phyloP scores from a whole-genome alignment of 2,113 vertebrate species.

The Gila orcuttii region DNA sequence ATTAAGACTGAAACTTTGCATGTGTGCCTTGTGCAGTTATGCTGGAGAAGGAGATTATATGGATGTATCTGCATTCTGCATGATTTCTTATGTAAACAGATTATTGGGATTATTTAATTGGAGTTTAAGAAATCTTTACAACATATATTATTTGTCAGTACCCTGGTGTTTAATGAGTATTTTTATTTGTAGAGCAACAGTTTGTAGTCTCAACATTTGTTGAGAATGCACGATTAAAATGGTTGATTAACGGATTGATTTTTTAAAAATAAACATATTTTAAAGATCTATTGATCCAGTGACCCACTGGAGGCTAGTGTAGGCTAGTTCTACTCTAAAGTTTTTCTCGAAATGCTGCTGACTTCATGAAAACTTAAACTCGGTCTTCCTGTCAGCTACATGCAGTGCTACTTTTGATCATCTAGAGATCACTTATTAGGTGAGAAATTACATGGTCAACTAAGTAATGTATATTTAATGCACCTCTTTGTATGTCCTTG shows the following conservation, averaged over 20 bases:
- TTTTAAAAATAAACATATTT: background rate
- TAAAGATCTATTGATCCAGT: background rate
- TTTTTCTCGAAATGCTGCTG: background rate
- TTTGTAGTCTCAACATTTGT: background rate
- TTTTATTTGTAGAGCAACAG: background rate
- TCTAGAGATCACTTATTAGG: background rate
- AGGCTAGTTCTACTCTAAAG: background rate
- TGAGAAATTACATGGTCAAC: background rate
- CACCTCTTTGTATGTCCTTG: background rate
- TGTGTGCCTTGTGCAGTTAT: background rate
- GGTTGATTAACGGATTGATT: background rate
- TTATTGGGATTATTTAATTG: constrained; percentile 7
- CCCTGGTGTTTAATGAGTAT: background rate
- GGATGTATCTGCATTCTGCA: constrained; percentile 18
- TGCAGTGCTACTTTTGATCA: background rate
- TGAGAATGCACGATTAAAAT: background rate
- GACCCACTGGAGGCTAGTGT: too few species aligned
- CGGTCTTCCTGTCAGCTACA: background rate
- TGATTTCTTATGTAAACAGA: background rate
- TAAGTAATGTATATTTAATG: background rate
- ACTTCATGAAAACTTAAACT: constrained; percentile 17
- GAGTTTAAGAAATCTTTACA: background rate
- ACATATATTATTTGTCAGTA: background rate
- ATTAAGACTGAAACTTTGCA: background rate
- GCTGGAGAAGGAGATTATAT: background rate